Evolutionary conservation across 2,888 invertebrate species (phyloP), one percentile per base, ranked within the genome.

Genomic region (Endomychus coccineus): DNA sequence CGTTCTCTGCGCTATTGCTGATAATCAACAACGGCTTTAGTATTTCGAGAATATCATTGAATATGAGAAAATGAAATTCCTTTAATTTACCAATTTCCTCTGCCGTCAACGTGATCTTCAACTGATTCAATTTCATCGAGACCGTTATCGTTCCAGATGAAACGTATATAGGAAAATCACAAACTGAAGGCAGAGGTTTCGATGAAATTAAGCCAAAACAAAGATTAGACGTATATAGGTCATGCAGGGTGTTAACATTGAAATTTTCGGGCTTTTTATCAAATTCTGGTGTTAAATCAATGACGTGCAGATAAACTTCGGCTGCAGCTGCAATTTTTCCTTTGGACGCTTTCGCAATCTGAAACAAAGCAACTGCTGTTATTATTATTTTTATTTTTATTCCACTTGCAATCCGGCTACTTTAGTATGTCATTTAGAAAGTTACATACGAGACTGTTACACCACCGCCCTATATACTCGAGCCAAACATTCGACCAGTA

Each of bases 1-100:
- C 58, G 27, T 75, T 61, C 47, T 77, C 71, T 11, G 62, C 59
- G 46, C 73, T 69, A 7, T 61, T 58, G 7, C 70, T 71, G 36
- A 75, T 70, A 0, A 76, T 61, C 28, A 80, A 59, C 55, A 78
- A 85, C 14, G 67, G 56, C 49, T 81, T 78, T 31, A 78, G 71
- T 1, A 80, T 57, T 7, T 72, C 64, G 12, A 90, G 59, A 1
- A 91, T 68, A 59, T 83, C 74, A 4, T 73, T 71, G 57, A 89
- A 89, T n/a, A 91, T 46, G 55, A 83, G 74, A 27, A 70, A 70
- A 58, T 91, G 88, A 55, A 87, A 90, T 11, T 70, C 66, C 54
- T 62, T 70, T 40, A 83, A 51, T 13, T 61, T 50, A 1, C 65
- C 47, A 27, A 87, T 61, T 43, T 83, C 60, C 0, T 67, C 54